phyloP scores from a whole-genome alignment of 2,888 invertebrate species.

The Drosophila subsilvestris region DNA sequence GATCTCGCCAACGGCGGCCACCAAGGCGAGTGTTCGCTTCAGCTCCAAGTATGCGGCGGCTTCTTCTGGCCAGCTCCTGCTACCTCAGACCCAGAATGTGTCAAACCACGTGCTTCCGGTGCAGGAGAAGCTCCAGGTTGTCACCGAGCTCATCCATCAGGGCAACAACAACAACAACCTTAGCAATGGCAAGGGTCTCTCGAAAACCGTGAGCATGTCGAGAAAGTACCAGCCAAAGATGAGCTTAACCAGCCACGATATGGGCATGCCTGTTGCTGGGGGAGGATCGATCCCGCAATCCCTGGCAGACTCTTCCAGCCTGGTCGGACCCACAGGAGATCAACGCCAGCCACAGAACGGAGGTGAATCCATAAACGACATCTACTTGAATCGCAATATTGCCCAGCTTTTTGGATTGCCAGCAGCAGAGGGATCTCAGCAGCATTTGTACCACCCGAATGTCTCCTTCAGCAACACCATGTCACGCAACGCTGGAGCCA shows the following conservation, averaged over 20 bases:
- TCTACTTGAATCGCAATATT: constrained; percentile 82
- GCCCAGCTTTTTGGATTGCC: constrained; percentile 80
- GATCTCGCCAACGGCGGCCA: constrained; percentile 81
- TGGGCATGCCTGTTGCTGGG: constrained; percentile 38
- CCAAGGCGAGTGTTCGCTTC: constrained; percentile 76
- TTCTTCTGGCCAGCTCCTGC: constrained; percentile 32
- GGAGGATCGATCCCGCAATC: constrained; percentile 22
- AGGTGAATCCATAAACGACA: constrained; percentile 82
- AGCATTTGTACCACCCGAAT: constrained; percentile 73
- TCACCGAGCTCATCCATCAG: constrained; percentile 76
- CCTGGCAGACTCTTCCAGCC: constrained; percentile 33
- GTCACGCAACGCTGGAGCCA: constrained; percentile 61
- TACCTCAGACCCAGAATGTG: constrained; percentile 53
- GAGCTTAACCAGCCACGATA: constrained; percentile 77
- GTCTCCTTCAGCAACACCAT: constrained; percentile 74
- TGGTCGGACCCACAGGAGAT: constrained; percentile 47
- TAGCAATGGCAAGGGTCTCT: constrained; percentile 39
- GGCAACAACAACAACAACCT: constrained; percentile 57
- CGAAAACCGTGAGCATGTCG: constrained; percentile 61
- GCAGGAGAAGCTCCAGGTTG: constrained; percentile 79
- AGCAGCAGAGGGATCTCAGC: constrained; percentile 22
- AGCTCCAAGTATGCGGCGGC: constrained; percentile 70
- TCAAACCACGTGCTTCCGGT: constrained; percentile 82
- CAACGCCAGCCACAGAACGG: constrained; percentile 45
- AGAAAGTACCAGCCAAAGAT: constrained; percentile 72